phyloP scores from a whole-genome alignment of 2,113 vertebrate genomes.

The Morone chrysops region DNA sequence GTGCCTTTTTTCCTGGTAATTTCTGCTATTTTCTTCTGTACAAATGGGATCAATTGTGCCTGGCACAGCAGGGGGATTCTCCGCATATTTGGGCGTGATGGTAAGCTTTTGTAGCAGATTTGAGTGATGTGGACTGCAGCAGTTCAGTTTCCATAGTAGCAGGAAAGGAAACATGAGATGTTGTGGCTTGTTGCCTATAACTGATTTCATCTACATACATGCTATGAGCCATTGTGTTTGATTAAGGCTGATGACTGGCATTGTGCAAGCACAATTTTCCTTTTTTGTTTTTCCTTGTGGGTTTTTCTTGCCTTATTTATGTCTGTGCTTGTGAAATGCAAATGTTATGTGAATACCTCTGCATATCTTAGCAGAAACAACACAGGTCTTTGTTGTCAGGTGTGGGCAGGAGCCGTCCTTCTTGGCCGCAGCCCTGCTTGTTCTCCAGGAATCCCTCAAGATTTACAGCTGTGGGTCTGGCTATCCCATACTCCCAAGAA shows the following conservation, averaged over 20 bases:
- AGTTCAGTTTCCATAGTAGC: slow-evolving; percentile 63
- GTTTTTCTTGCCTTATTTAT: slow-evolving; percentile 8
- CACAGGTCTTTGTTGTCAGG: slow-evolving; percentile 59
- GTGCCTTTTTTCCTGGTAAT: slow-evolving; percentile 15
- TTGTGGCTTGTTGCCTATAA: slow-evolving; percentile 25
- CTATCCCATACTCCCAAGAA: slow-evolving; percentile 52
- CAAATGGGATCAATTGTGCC: slow-evolving; percentile 46
- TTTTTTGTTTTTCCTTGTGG: background rate
- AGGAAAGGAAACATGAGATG: slow-evolving; percentile 32
- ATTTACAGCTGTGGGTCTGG: slow-evolving; percentile 62
- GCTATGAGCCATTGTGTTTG: slow-evolving; percentile 6
- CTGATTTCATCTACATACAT: slow-evolving; percentile 41
- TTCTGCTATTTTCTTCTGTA: slow-evolving; percentile 40
- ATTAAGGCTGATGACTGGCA: slow-evolving; percentile 23
- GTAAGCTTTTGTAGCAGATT: slow-evolving; percentile 39
- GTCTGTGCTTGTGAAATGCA: slow-evolving; percentile 8
- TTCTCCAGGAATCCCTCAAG: slow-evolving; percentile 58
- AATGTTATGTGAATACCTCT: slow-evolving; percentile 29
- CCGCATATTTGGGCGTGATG: slow-evolving; percentile 40
- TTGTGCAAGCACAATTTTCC: background rate
- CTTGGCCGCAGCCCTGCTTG: slow-evolving; percentile 37
- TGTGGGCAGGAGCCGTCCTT: slow-evolving; percentile 46
- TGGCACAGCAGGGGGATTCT: slow-evolving; percentile 52
- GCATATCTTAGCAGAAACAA: slow-evolving; percentile 35
- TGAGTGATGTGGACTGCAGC: slow-evolving; percentile 46